Evolutionary conservation across 2,113 vertebrate genomes (phyloP).

Genomic region (Gymnarchus niloticus): DNA sequence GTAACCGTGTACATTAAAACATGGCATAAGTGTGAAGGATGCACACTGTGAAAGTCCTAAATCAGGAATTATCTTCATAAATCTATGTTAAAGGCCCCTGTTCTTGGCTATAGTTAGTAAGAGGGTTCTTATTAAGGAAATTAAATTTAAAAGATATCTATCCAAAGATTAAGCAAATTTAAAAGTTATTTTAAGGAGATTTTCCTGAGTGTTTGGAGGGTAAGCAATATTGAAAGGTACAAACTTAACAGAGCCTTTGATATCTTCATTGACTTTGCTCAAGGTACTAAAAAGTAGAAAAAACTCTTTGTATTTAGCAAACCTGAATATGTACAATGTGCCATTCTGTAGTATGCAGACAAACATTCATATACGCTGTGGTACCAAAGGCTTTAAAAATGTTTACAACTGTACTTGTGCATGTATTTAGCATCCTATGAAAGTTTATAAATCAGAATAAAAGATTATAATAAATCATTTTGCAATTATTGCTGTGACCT

Average conservation of each 20-base stretch:
- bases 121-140: background rate
- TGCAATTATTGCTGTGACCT: background rate
- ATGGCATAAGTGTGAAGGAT: background rate
- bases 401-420: slow-evolving; percentile 68
- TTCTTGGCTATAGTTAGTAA: background rate
- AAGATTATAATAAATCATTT: slow-evolving; percentile 41
- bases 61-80: background rate
- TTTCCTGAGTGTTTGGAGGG: too few species aligned
- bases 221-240: too few species aligned
- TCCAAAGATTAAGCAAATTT: too few species aligned
- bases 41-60: background rate
- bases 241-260: too few species aligned
- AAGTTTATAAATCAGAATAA: slow-evolving; percentile 54
- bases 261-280: slow-evolving; percentile 15
- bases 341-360: slow-evolving; percentile 34
- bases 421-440: slow-evolving; percentile 55
- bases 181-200: background rate
- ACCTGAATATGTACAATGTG: slow-evolving; percentile 13
- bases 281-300: slow-evolving; percentile 31
- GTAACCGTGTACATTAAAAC: background rate
- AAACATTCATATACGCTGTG: slow-evolving; percentile 54
- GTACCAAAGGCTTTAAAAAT: slow-evolving; percentile 68
- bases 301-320: slow-evolving; percentile 37
- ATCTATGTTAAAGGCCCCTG: background rate
- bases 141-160: background rate